These are phyloP conservation scores for Clarias platycephalus DNA, from an alignment of 2,797 vertebrate species.

Conservation along the genomic window DNA sequence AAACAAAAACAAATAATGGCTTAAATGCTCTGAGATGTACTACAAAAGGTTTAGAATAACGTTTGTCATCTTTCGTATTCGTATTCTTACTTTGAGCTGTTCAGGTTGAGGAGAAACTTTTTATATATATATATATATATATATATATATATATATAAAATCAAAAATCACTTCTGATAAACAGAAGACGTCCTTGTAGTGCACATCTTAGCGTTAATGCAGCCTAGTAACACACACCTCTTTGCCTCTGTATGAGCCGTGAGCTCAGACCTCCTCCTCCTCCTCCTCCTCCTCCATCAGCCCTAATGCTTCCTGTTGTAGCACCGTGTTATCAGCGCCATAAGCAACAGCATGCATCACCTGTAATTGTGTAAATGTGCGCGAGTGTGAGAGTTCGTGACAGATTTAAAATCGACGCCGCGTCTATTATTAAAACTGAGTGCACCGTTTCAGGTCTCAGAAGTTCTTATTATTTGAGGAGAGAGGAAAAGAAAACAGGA, in stretches of 20 bases:
- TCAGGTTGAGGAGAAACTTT: neutral
- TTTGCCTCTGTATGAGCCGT: neutral
- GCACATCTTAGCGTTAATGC: neutral
- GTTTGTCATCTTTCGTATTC: no score
- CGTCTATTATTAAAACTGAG: neutral
- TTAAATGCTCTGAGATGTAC: no score
- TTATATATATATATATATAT: no score
- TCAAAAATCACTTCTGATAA: neutral
- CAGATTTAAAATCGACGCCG: neutral
- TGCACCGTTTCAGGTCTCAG: neutral
- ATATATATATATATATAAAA: neutral
- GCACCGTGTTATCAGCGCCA: neutral
- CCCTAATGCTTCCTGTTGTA: neutral
- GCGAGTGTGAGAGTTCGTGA: neutral
- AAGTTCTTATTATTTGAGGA: neutral
- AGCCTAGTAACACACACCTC: neutral
- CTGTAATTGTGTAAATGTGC: neutral
- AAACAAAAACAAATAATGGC: no score
- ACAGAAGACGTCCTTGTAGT: neutral
- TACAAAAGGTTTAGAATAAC: no score
- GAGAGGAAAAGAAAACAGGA: conserved; percentile 14
- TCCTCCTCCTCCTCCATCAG: neutral
- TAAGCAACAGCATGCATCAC: conserved; percentile 7
- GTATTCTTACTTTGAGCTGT: neutral
- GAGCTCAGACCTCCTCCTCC: neutral